These are phyloP conservation scores for Eudorcas thomsonii DNA, from an alignment of 2,113 vertebrate species.

Conservation along the genomic window DNA sequence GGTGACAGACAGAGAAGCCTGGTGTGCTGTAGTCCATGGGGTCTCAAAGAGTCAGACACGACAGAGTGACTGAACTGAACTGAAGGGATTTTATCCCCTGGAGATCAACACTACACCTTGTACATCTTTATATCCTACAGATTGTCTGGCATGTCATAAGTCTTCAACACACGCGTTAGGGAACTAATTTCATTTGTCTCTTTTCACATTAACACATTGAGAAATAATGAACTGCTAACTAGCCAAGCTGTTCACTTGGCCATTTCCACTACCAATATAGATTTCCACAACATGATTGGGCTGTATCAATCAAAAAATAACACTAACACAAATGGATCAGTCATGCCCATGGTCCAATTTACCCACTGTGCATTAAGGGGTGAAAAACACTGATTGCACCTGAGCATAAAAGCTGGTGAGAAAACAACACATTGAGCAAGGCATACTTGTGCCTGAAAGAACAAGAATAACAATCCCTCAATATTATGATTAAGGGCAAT, in stretches of 20 bases:
- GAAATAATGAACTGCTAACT: constrained; percentile 7
- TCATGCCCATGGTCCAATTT: background rate
- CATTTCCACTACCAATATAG: background rate
- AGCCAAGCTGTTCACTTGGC: constrained; percentile 10
- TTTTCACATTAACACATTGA: background rate
- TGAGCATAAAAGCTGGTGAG: background rate
- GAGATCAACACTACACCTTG: background rate
- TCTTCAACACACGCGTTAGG: background rate
- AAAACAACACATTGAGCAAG: background rate
- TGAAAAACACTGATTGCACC: background rate
- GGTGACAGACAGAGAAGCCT: background rate
- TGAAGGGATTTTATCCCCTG: background rate
- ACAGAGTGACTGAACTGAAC: background rate
- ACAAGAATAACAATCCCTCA: background rate
- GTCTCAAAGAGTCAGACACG: accelerated
- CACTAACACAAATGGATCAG: background rate
- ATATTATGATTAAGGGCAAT: background rate
- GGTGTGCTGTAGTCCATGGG: background rate
- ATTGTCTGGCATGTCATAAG: background rate
- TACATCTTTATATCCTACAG: background rate
- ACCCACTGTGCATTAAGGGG: background rate
- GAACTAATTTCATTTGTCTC: constrained; percentile 29
- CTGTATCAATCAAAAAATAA: constrained; percentile 17
- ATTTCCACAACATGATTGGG: background rate
- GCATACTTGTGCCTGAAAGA: background rate